Evolutionary conservation across 2,888 invertebrate genomes (phyloP).

Genomic region (Drosophila parthenogenetica): DNA sequence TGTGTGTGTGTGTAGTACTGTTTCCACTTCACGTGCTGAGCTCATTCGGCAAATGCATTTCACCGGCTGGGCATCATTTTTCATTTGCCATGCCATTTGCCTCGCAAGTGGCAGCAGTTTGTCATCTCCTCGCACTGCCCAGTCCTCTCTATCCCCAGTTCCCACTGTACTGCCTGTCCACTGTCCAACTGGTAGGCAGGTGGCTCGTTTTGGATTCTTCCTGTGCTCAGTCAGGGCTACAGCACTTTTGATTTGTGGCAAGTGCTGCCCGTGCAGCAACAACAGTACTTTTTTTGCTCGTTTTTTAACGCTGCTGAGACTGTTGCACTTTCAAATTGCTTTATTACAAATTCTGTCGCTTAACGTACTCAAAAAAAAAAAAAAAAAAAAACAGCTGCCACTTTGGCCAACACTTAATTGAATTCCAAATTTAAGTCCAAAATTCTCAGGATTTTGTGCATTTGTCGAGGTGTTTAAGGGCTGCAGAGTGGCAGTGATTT

Average conservation of each 20-base stretch:
- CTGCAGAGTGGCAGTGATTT: not conserved
- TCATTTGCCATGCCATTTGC: conserved; percentile 61
- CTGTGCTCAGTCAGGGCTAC: conserved; percentile 36
- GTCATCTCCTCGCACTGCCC: conserved; percentile 48
- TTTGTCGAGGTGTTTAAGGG: not conserved
- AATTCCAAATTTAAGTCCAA: conserved; percentile 37
- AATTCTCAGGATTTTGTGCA: not conserved
- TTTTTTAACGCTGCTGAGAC: conserved; percentile 35
- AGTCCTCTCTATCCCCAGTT: not conserved
- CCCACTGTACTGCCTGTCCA: conserved; percentile 24
- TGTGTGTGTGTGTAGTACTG: conserved; percentile 30
- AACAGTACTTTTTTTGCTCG: conserved; percentile 16
- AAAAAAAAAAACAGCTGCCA: conserved; percentile 34
- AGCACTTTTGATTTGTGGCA: conserved; percentile 56
- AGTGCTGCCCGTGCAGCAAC: conserved; percentile 17
- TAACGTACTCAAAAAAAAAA: conserved; percentile 9
- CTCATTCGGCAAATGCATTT: conserved; percentile 71
- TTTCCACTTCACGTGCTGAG: conserved; percentile 56
- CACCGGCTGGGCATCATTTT: conserved; percentile 66
- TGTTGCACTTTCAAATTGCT: conserved; percentile 59
- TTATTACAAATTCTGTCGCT: conserved; percentile 54
- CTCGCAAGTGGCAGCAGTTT: conserved; percentile 60
- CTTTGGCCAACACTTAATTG: conserved; percentile 43
- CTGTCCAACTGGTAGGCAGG: conserved; percentile 36
- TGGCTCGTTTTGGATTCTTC: conserved; percentile 28